These are phyloP conservation scores for Theropithecus gelada DNA, from an alignment of 2,113 vertebrate genomes.

Conservation along the genomic window DNA sequence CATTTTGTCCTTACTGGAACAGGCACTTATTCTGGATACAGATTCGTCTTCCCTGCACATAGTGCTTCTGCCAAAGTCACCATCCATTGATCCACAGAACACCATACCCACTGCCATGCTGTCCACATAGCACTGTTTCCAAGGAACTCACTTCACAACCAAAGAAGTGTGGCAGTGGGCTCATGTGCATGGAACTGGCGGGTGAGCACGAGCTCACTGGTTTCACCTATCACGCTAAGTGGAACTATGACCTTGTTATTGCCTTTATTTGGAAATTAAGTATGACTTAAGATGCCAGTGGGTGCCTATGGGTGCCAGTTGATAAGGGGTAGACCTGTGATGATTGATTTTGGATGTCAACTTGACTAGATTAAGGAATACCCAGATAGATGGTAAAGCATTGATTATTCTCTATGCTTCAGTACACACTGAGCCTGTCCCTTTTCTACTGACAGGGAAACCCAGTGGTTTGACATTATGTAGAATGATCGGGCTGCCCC, in stretches of 20 bases:
- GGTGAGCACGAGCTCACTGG: neutral
- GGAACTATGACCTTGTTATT: neutral
- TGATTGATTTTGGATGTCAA: no score
- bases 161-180: neutral
- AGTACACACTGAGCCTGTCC: no score
- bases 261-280: neutral
- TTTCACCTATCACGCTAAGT: no score
- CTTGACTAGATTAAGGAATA: neutral
- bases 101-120: neutral
- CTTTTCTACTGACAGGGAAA: neutral
- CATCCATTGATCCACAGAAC: neutral
- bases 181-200: neutral
- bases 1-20: neutral
- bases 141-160: neutral
- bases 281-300: neutral
- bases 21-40: neutral
- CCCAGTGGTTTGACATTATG: neutral
- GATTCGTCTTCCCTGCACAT: neutral
- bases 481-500: neutral
- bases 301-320: neutral
- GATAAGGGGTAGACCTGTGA: neutral
- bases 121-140: neutral
- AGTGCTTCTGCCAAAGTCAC: neutral
- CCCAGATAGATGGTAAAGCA: no score
- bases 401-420: neutral